Base-by-base conservation (phyloP, 2,797 vertebrate genomes). In the Sebastes taczanowskii region DNA sequence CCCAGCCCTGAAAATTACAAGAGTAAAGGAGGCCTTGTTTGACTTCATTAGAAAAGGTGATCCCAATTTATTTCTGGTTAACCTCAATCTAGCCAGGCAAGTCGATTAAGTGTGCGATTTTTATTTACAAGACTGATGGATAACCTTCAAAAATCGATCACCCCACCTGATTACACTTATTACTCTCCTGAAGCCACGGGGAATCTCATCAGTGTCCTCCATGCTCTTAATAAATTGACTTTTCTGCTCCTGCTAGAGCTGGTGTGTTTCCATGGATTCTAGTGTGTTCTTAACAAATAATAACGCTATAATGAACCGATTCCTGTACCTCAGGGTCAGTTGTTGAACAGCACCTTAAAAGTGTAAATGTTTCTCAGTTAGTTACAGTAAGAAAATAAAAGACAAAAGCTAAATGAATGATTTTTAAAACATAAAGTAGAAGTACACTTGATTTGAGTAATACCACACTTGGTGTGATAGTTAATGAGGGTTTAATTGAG, bases 71-170 rank as follows among this genome's bases (percentile, higher is more conserved):
- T 87, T 84, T 87, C 72, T 78, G 52, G 61, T 87, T 87, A 87
- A 88, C 88, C 89, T 88, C 77, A 58, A 35, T 88, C 68, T 86
- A 58, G 66, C 32, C 69, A 29, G 42, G 60, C 80, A 60, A 68
- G 83, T 80, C 20, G 75, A 90, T 89, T 88, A 85, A 83, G 73
- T 30, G 59, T 76, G 56, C 29, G 78, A 79, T 73, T 89, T 82
- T 71, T 90, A 81, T 91, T 91, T 89, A 86, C 80, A 75, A 23
- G 56, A 77, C 77, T 88, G 79, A 84, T 85, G 68, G 80, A 89
- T 91, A 88, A 91, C 85, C 88, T 91, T 91, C 74, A 84, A 79
- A 87, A 88, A 88, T 92, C 86, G 88, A 91, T 91, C 83, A 32
- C 29, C 34, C 55, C 10, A 25, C 66, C 61, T 78, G 80, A 86